Percentiles rank a stretch among this genome's conserved stretches.
phyloP scores from a whole-genome alignment of 2,113 vertebrate species.

The Engystomops pustulosus region DNA sequence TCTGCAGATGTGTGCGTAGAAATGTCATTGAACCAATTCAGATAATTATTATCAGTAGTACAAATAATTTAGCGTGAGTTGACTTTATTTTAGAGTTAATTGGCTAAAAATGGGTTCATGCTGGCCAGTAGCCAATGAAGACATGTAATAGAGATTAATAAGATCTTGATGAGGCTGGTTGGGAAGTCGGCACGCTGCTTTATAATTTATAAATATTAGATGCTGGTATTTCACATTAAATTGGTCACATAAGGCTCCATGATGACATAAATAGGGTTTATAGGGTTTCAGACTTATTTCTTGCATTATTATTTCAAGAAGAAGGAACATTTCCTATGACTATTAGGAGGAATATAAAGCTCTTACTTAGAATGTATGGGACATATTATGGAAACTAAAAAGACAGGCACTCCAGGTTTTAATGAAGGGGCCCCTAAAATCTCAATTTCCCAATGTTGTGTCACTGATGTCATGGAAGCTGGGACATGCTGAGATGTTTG shows the following conservation, averaged over 20 bases:
- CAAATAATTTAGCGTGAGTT: constrained; percentile 12
- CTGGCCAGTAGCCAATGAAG: background rate
- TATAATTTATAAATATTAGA: background rate
- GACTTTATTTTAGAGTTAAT: constrained; percentile 26
- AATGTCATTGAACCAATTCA: constrained; percentile 24
- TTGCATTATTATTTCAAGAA: too few relatives aligned
- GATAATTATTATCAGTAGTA: constrained; percentile 30
- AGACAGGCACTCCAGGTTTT: background rate
- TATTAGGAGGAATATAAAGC: too few relatives aligned
- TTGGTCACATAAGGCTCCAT: background rate
- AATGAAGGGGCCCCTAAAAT: background rate
- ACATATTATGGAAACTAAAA: background rate
- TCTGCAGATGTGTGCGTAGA: background rate
- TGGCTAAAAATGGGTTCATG: constrained; percentile 7
- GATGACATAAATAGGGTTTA: background rate
- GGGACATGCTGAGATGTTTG: background rate
- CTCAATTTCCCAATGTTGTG: background rate
- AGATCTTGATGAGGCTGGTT: constrained; percentile 16
- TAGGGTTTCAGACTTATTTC: background rate
- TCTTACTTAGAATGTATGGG: background rate
- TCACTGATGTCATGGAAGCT: background rate
- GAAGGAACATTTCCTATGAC: background rate
- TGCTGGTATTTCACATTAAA: background rate
- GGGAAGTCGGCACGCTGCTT: background rate
- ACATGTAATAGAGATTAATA: constrained; percentile 27